Conservation (phyloP, 2,888 invertebrate species). For the Campoletis raptor region DNA sequence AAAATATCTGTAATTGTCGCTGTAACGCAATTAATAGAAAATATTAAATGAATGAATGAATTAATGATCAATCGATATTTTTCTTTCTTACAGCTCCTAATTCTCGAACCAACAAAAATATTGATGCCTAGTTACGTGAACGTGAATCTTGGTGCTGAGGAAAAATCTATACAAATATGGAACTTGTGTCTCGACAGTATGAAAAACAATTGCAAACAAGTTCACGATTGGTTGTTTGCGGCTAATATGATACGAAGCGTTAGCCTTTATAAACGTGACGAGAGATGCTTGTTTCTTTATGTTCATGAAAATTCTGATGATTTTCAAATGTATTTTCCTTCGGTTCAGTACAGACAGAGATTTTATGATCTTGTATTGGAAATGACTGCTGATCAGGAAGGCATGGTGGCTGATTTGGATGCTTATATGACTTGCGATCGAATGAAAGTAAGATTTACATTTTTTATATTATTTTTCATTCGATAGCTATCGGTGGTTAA, state of each 20-base stretch:
- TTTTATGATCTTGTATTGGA: slow-evolving; percentile 94
- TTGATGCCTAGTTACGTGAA: slow-evolving; percentile 98
- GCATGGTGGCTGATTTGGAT: slow-evolving; percentile 91
- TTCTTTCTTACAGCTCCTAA: slow-evolving; percentile 87
- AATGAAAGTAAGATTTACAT: slow-evolving; percentile 87
- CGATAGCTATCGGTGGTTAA: background rate
- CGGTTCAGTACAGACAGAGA: slow-evolving; percentile 92
- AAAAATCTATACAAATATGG: slow-evolving; percentile 95
- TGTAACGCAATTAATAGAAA: background rate
- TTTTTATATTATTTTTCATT: slow-evolving; percentile 7
- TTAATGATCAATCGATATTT: background rate
- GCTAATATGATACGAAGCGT: slow-evolving; percentile 95
- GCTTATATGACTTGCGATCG: slow-evolving; percentile 90
- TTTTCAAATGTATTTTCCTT: slow-evolving; percentile 99
- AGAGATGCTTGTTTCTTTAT: slow-evolving; percentile 97
- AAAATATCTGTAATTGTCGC: background rate
- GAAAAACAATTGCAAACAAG: slow-evolving; percentile 92
- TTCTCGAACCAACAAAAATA: slow-evolving; percentile 96
- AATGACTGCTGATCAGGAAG: slow-evolving; percentile 95
- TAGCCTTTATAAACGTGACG: slow-evolving; percentile 97
- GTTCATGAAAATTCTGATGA: slow-evolving; percentile 99
- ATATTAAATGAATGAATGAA: background rate
- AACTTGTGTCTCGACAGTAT: slow-evolving; percentile 94
- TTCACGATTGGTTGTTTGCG: slow-evolving; percentile 97
- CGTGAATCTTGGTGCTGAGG: slow-evolving; percentile 97